These are phyloP conservation scores for Cheilosia urbana DNA, from an alignment of 2,888 invertebrate species.

Conservation along the genomic window DNA sequence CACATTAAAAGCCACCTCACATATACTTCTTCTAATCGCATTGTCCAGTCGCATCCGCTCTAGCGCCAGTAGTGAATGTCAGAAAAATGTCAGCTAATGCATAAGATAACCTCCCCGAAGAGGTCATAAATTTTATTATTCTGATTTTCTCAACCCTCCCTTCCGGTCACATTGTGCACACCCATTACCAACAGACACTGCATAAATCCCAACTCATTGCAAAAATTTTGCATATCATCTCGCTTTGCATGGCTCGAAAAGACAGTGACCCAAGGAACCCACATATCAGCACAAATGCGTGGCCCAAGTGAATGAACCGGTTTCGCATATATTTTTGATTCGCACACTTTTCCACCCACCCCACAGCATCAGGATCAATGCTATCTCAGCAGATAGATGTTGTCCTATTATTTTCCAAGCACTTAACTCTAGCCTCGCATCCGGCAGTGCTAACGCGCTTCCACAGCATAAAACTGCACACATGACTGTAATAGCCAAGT, in stretches of 20 bases:
- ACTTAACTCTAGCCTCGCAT: slow-evolving; percentile 54
- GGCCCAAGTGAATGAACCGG: slow-evolving; percentile 35
- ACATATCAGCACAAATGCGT: slow-evolving; percentile 63
- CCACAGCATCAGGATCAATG: slow-evolving; percentile 30
- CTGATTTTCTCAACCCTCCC: slow-evolving; percentile 30
- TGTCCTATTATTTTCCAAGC: slow-evolving; percentile 47
- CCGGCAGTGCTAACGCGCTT: slow-evolving; percentile 32
- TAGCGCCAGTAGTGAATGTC: slow-evolving; percentile 41
- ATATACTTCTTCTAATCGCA: not conserved
- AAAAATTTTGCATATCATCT: slow-evolving; percentile 44
- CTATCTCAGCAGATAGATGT: slow-evolving; percentile 62
- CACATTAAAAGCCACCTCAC: not conserved
- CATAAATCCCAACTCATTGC: slow-evolving; percentile 47
- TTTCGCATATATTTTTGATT: slow-evolving; percentile 47
- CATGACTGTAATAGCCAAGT: slow-evolving; percentile 51
- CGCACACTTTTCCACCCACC: not conserved
- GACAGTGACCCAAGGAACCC: slow-evolving; percentile 53
- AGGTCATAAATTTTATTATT: slow-evolving; percentile 64
- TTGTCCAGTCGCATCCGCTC: not conserved
- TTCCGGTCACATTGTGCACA: slow-evolving; percentile 7
- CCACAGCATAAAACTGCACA: slow-evolving; percentile 47
- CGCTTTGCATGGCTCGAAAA: slow-evolving; percentile 22
- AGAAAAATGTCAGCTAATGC: slow-evolving; percentile 56
- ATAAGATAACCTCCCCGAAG: slow-evolving; percentile 23
- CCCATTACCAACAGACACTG: slow-evolving; percentile 49